Base-by-base conservation (phyloP, 2,888 invertebrate species). In the Boloria euphrosyne region DNA sequence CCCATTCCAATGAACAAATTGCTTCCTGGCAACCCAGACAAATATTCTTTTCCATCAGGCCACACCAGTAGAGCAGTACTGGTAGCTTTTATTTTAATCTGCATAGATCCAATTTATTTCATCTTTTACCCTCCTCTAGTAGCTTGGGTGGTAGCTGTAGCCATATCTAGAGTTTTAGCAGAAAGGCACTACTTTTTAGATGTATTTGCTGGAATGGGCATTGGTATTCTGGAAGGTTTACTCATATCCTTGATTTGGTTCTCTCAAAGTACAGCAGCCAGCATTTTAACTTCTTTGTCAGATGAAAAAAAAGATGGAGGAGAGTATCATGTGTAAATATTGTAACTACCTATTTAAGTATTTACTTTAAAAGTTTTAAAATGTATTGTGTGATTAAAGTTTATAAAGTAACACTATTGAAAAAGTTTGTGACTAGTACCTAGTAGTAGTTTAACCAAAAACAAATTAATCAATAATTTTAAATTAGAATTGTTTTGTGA, bases 11-110 rank as follows among this genome's bases (percentile, higher is more conserved):
- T 95, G 78, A 94, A 94, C 73, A 96, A 97, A 80, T 93, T 95
- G 73, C 86, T 95, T 68, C 93, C 93, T 46, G 89, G 97, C 18
- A 96, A 97, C 0, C 96, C 98, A 0, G 98, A 98, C 85, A 96
- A 97, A 77, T 99, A 95, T 83, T 94, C 94, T 57, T 99, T 99
- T 83, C 99, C 99, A 13, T 99, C 98, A 0, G 98, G 98, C 0
- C 99, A 99, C 84, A 95, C 97, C 0, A 97, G 98, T 31, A 91
- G 99, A 74, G 95, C 97, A 0, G 93, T 95, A 4, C 94, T 96
- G 81, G 90, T 98, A 22, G 92, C 95, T 4, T 94, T 95, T 67
- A 96, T 97, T 80, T 95, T 98, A 71, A 92, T 94, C 4, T 88
- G 93, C 69, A 77, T 96, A 22, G 93, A 94, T 83, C 95, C 96